These are phyloP conservation scores for Balearica regulorum DNA, from an alignment of 2,797 vertebrate species.

Conservation along the genomic window DNA sequence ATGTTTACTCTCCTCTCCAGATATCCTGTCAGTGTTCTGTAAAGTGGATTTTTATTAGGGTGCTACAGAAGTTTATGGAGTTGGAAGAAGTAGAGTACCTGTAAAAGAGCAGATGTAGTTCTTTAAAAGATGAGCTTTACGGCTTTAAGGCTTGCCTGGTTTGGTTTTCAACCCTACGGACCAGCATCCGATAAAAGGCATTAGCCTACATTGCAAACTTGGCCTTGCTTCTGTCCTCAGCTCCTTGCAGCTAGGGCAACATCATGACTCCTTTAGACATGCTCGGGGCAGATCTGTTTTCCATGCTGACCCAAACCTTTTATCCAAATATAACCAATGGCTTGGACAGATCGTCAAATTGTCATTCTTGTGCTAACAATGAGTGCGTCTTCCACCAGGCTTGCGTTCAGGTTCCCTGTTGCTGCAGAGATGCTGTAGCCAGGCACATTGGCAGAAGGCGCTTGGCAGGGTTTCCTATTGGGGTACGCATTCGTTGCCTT, in stretches of 20 bases:
- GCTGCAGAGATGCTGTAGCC: background rate
- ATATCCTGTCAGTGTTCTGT: background rate
- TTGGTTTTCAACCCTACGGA: background rate
- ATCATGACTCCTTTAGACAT: rapidly evolving
- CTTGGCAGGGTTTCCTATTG: background rate
- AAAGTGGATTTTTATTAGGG: constrained; percentile 45
- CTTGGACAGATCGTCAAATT: background rate
- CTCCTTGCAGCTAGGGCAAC: background rate
- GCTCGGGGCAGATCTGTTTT: background rate
- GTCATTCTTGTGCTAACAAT: rapidly evolving
- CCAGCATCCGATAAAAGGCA: background rate
- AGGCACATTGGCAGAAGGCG: background rate
- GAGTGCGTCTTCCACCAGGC: background rate
- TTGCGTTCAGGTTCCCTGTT: background rate
- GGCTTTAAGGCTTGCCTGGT: background rate
- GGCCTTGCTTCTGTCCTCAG: background rate
- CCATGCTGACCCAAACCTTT: background rate
- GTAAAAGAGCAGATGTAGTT: background rate
- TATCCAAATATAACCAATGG: background rate
- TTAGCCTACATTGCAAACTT: background rate
- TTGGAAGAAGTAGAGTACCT: background rate
- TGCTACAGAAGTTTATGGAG: constrained; percentile 47
- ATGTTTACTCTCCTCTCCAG: constrained; percentile 30
- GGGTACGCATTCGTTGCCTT: background rate
- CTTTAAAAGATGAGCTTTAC: constrained; percentile 15